phyloP scores from a whole-genome alignment of 2,797 vertebrate genomes.

The Helicolenus hilgendorfi region DNA sequence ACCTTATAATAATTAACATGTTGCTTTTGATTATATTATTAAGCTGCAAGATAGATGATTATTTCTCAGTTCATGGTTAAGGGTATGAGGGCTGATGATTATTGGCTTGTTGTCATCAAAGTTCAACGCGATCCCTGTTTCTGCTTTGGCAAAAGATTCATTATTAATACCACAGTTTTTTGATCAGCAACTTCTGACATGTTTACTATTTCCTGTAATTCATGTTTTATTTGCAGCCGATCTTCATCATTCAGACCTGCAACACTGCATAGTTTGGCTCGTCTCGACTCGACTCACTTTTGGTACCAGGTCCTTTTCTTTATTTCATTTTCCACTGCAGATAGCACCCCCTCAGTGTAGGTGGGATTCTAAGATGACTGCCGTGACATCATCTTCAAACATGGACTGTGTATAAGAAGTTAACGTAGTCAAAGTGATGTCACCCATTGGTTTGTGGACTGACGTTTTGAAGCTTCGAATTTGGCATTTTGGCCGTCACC shows the following conservation, averaged over 20 bases:
- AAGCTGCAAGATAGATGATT: constrained; percentile 24
- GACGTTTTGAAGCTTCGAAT: background rate
- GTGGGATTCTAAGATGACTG: background rate
- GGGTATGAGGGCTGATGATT: constrained; percentile 4
- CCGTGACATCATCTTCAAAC: background rate
- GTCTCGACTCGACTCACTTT: background rate
- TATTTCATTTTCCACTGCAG: background rate
- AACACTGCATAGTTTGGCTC: background rate
- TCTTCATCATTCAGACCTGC: background rate
- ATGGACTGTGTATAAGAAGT: background rate
- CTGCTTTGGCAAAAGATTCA: constrained; percentile 14
- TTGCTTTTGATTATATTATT: constrained; percentile 48
- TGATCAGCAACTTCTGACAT: background rate
- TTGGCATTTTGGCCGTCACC: no score
- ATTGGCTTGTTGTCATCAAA: background rate
- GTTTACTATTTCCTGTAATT: constrained; percentile 14
- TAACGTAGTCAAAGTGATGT: background rate
- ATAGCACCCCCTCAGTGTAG: background rate
- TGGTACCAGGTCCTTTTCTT: background rate
- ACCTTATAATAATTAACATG: constrained; percentile 56
- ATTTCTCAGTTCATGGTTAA: constrained; percentile 12
- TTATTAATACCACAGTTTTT: background rate
- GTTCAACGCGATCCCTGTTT: constrained; percentile 16
- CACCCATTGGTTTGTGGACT: background rate
- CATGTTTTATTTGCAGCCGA: background rate